Percentiles rank a stretch among this genome's conserved stretches.
These are phyloP conservation scores for Auanema sp. DNA, from an alignment of 2,888 invertebrate genomes.

Conservation along the genomic window DNA sequence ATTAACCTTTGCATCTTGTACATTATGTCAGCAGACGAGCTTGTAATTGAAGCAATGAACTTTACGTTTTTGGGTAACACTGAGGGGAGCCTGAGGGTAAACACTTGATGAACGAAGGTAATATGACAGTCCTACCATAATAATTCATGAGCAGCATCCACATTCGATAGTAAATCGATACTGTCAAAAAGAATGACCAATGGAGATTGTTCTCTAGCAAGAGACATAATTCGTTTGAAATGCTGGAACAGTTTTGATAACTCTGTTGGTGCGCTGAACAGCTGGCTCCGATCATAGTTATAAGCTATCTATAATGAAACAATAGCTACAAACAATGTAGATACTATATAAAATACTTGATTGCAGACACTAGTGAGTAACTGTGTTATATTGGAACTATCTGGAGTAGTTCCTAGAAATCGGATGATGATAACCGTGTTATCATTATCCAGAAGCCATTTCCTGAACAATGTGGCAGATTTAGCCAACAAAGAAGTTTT, in stretches of 20 bases:
- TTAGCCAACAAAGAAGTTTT: slow-evolving; percentile 93
- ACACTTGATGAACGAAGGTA: too few relatives aligned
- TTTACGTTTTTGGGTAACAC: slow-evolving; percentile 73
- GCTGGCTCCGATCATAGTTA: slow-evolving; percentile 71
- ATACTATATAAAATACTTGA: slow-evolving; percentile 69
- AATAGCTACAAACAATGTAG: neutral
- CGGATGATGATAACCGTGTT: slow-evolving; percentile 83
- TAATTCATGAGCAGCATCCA: slow-evolving; percentile 89
- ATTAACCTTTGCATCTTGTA: slow-evolving; percentile 72
- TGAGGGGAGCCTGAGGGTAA: slow-evolving; percentile 77
- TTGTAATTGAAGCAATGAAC: slow-evolving; percentile 49
- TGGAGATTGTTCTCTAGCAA: slow-evolving; percentile 81
- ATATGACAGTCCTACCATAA: slow-evolving; percentile 74
- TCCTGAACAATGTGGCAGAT: slow-evolving; percentile 72
- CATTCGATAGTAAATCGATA: slow-evolving; percentile 91
- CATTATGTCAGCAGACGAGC: slow-evolving; percentile 33
- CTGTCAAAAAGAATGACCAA: slow-evolving; percentile 89
- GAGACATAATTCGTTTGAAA: slow-evolving; percentile 82
- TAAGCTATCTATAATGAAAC: slow-evolving; percentile 57
- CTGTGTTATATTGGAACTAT: slow-evolving; percentile 90
- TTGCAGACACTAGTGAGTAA: slow-evolving; percentile 92
- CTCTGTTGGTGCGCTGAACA: slow-evolving; percentile 91
- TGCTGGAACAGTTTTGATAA: slow-evolving; percentile 91
- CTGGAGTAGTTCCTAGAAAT: slow-evolving; percentile 93
- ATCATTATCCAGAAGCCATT: slow-evolving; percentile 64